Conservation (phyloP, 2,797 vertebrate species). For the Rhynchotus rufescens region DNA sequence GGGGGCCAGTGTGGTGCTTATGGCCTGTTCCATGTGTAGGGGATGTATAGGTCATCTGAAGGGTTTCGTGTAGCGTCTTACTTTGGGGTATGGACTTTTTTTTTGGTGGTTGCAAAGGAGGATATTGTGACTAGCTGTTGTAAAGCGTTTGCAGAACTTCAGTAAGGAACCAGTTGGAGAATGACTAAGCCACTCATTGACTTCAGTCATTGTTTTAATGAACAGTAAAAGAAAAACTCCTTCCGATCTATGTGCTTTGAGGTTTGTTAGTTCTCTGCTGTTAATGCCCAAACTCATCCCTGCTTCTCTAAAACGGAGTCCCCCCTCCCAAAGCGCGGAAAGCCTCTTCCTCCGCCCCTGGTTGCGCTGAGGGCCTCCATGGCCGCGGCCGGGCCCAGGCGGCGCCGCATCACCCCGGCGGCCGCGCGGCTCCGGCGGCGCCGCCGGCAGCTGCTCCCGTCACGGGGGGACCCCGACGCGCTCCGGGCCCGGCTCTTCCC, state of each 20-base stretch:
- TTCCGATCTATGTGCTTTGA: not conserved
- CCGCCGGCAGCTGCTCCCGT: conserved; percentile 91
- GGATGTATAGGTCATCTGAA: conserved; percentile 40
- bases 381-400: too few relatives aligned
- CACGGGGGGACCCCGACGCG: conserved; percentile 95
- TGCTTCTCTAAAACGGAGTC: not conserved
- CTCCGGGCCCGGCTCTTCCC: conserved; percentile 89
- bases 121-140: conserved; percentile 3
- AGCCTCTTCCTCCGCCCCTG: not conserved
- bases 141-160: conserved; percentile 52
- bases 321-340: not conserved
- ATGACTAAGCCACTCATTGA: not conserved
- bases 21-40: not conserved
- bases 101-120: conserved; percentile 15
- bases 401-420: too few relatives aligned
- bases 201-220: conserved; percentile 33
- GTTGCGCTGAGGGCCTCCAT: too few relatives aligned
- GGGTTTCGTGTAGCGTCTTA: not conserved
- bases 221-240: not conserved
- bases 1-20: not conserved
- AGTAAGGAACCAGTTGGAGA: not conserved
- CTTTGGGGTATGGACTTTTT: conserved; percentile 42
- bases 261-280: conserved; percentile 5
- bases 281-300: conserved; percentile 26
- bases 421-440: too few relatives aligned